A percentile compares a stretch with the other conserved stretches of the same genome.
These are phyloP conservation scores for Turdus rufiventris DNA, from an alignment of 2,113 vertebrate genomes.

Conservation along the genomic window DNA sequence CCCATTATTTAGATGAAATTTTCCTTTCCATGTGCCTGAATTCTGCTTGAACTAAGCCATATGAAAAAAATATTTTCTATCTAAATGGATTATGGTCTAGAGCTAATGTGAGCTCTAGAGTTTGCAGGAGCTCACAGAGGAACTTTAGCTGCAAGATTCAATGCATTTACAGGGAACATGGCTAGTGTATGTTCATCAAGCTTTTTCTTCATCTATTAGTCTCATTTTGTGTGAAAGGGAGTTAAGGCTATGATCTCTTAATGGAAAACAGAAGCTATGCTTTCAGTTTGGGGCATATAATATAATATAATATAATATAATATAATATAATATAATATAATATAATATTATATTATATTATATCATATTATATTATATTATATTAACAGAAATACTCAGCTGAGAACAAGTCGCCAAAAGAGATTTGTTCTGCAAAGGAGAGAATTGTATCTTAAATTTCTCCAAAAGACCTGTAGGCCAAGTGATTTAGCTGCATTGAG, in stretches of 20 bases:
- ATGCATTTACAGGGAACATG: neutral
- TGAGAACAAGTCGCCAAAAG: neutral
- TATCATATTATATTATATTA: neutral
- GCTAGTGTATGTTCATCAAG: neutral
- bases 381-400: neutral
- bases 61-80: neutral
- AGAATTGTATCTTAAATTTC: neutral
- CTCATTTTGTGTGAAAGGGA: neutral
- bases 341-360: too few species aligned
- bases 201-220: neutral
- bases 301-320: neutral
- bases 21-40: neutral
- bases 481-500: neutral
- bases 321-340: neutral
- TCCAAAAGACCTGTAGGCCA: neutral
- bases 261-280: neutral
- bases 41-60: neutral
- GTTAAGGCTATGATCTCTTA: neutral
- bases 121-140: neutral
- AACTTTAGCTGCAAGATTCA: neutral
- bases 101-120: neutral
- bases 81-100: neutral
- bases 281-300: neutral
- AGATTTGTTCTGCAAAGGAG: neutral
- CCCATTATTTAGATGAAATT: neutral